A percentile compares a stretch with the other conserved stretches of the same genome.
Evolutionary conservation across 2,888 invertebrate genomes (phyloP).

Genomic region (Helleia helle): DNA sequence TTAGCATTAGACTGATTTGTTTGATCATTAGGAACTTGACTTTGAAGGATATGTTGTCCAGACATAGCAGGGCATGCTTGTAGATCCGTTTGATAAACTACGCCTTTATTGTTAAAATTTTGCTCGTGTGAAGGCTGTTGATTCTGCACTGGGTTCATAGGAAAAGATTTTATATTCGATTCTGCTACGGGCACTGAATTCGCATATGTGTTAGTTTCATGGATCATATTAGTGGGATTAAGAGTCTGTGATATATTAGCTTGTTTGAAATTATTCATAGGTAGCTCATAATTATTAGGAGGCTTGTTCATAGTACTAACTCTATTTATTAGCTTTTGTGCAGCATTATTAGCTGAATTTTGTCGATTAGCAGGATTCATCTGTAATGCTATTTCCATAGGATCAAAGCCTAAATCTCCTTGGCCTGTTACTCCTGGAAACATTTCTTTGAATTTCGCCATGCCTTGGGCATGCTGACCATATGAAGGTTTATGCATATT

Average conservation of each 20-base stretch:
- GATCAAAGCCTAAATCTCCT: slow-evolving; percentile 54
- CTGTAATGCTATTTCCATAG: slow-evolving; percentile 62
- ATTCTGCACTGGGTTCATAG: no score
- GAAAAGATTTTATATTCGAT: no score
- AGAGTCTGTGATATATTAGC: not conserved
- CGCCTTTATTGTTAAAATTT: no score
- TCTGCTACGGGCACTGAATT: no score
- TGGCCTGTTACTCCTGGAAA: slow-evolving; percentile 49
- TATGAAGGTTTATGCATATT: slow-evolving; percentile 18
- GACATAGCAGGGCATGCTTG: slow-evolving; percentile 11
- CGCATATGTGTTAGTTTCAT: no score
- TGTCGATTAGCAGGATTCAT: slow-evolving; percentile 63
- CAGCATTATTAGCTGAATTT: slow-evolving; percentile 39
- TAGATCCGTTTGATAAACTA: slow-evolving; percentile 12
- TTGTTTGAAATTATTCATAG: not conserved
- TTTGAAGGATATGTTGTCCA: slow-evolving; percentile 21
- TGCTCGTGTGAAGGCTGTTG: no score
- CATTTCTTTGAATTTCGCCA: slow-evolving; percentile 56
- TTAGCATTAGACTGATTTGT: no score
- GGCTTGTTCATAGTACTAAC: not conserved
- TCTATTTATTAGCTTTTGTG: slow-evolving; percentile 43
- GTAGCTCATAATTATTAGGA: not conserved
- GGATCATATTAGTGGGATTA: not conserved
- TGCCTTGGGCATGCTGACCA: slow-evolving; percentile 41
- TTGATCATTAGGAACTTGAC: slow-evolving; percentile 25